Base-by-base conservation (phyloP, 2,113 vertebrate species). In the Campylorhamphus procurvoides region DNA sequence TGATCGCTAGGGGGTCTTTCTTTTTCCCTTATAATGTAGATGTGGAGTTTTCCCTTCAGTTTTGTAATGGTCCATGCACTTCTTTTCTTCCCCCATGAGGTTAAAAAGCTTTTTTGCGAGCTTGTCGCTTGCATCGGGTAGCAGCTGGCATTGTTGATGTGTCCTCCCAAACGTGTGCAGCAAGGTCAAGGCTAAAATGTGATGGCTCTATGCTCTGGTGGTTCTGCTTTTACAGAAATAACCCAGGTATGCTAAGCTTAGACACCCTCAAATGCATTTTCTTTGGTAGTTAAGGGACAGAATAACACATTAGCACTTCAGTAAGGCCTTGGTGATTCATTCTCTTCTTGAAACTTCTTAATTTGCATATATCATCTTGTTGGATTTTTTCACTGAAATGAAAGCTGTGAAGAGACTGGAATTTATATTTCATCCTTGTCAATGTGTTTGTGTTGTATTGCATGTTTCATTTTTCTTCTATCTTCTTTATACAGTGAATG, bases 71-170 rank as follows among this genome's bases (percentile, higher is more conserved):
- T 87, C n/a, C 7, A 33, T 95, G 90, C 80, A 72, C 68, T 63
- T 73, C 64, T 37, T n/a, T 83, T 42, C 85, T 87, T 90, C 47
- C 29, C 2, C 33, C 67, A 3, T 17, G 88, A 95, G 49, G 55
- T 81, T 95, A 44, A 74, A 72, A 89, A 80, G 11, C 59, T 94
- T 94, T 94, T 94, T 94, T 95, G n/a, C 56, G 67, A 72, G 35
- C 18, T 87, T 87, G 42, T 91, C 77, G 40, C 72, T 84, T n/a
- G 52, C 74, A 93, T 96, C 84, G 78, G 80, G 27, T 35, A 87
- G 87, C 62, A 81, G 49, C 74, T 75, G 64, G 44, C 59, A 35
- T 23, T 79, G 60, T 60, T 87, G 88, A 89, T 84, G 64, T 71
- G 59, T 3, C 74, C 88, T 95, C 95, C 80, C 68, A 18, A 9